phyloP scores from a whole-genome alignment of 2,113 vertebrate species.

The Macaca mulatta region DNA sequence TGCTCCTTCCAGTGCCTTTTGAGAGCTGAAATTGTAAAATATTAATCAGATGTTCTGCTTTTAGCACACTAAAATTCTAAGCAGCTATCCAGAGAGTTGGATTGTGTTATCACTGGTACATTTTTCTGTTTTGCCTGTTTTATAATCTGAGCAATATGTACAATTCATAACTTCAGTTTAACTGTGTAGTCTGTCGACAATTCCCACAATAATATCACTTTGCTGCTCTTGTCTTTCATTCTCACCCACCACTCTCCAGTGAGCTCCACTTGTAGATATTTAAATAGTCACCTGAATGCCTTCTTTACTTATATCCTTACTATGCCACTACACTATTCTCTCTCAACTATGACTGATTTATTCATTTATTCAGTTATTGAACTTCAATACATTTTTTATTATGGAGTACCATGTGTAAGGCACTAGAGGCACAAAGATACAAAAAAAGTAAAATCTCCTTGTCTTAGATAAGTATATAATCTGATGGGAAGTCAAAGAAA shows the following conservation, averaged over 20 bases:
- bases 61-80: slow-evolving; percentile 48
- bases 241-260: background rate
- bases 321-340: background rate
- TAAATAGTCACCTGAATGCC: background rate
- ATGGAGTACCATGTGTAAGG: background rate
- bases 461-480: background rate
- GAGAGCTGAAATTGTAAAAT: slow-evolving; percentile 49
- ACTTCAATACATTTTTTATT: background rate
- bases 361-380: slow-evolving; percentile 12
- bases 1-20: background rate
- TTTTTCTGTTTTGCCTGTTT: background rate
- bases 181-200: background rate
- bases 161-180: background rate
- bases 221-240: background rate
- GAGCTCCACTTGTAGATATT: background rate
- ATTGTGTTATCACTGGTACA: background rate
- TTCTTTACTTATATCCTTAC: background rate
- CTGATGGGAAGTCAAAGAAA: background rate
- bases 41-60: slow-evolving; percentile 52
- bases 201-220: background rate
- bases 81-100: background rate
- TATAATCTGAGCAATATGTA: background rate
- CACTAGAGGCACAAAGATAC: background rate
- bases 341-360: background rate
- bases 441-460: background rate